Conservation (phyloP, 2,888 invertebrate species). For the Tetragonisca angustula region DNA sequence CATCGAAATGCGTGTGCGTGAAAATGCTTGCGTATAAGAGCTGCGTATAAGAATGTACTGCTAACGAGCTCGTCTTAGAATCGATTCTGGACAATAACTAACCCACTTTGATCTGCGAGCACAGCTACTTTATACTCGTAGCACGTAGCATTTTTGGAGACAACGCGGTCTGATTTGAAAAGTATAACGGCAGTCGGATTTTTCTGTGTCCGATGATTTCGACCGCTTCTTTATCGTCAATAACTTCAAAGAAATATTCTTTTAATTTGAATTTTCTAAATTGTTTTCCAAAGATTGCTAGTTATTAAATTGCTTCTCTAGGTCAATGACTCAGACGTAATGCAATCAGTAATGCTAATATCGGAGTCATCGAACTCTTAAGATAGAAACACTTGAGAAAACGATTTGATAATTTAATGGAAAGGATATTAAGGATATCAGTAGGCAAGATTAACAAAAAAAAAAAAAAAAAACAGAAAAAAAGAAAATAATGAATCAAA, state of each 20-base stretch:
- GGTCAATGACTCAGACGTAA: neutral
- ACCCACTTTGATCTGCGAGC: slow-evolving; percentile 55
- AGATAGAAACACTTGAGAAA: neutral
- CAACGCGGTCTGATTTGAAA: slow-evolving; percentile 69
- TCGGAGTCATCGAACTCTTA: no score
- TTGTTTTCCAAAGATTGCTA: neutral
- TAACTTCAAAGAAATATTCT: neutral
- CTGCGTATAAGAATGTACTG: slow-evolving; percentile 3
- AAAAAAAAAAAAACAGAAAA: no score
- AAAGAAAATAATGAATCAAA: neutral
- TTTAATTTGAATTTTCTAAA: neutral
- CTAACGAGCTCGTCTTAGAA: slow-evolving; percentile 17
- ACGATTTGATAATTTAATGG: neutral
- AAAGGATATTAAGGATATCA: neutral
- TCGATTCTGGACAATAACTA: slow-evolving; percentile 46
- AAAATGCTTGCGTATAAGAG: neutral
- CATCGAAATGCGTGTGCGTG: slow-evolving; percentile 19
- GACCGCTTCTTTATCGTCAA: neutral
- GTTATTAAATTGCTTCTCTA: neutral
- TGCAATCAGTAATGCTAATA: neutral
- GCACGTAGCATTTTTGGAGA: slow-evolving; percentile 65
- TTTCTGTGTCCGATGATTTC: slow-evolving; percentile 39
- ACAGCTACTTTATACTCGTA: slow-evolving; percentile 38
- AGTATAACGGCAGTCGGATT: slow-evolving; percentile 66
- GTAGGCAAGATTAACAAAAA: slow-evolving; percentile 7